phyloP scores from a whole-genome alignment of 2,888 invertebrate genomes.

The Hemaris fuciformis region DNA sequence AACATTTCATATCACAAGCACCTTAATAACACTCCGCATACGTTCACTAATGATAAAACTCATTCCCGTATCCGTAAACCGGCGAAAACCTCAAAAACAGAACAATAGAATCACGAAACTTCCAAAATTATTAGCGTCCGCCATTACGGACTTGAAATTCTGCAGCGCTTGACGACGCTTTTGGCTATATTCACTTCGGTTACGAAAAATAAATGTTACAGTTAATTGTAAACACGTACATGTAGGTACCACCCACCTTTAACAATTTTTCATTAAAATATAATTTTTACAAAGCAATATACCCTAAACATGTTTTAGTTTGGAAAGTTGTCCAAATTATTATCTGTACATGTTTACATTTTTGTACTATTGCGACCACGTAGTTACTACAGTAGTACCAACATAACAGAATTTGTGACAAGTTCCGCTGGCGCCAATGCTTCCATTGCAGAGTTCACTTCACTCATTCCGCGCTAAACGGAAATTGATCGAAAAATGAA shows the following conservation, averaged over 20 bases:
- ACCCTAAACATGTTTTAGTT: slow-evolving; percentile 10
- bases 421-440: slow-evolving; percentile 75
- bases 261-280: slow-evolving; percentile 24
- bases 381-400: slow-evolving; percentile 71
- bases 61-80: slow-evolving; percentile 61
- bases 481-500: background rate
- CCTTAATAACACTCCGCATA: slow-evolving; percentile 63
- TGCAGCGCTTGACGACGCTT: slow-evolving; percentile 78
- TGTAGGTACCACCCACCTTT: slow-evolving; percentile 9
- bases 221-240: slow-evolving; percentile 16
- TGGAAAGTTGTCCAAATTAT: slow-evolving; percentile 41
- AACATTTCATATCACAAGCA: slow-evolving; percentile 78
- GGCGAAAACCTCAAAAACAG: slow-evolving; percentile 66
- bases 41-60: slow-evolving; percentile 63
- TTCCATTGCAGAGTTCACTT: slow-evolving; percentile 50
- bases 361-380: slow-evolving; percentile 75
- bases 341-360: slow-evolving; percentile 77
- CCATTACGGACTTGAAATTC: slow-evolving; percentile 79
- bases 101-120: slow-evolving; percentile 81
- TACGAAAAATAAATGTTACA: slow-evolving; percentile 59
- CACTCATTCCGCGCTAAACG: slow-evolving; percentile 2
- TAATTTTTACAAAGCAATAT: slow-evolving; percentile 18
- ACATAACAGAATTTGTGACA: slow-evolving; percentile 46
- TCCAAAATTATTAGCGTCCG: slow-evolving; percentile 81
- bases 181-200: slow-evolving; percentile 78